Conservation (phyloP, 2,113 vertebrate species). For the Uropsilus gracilis region DNA sequence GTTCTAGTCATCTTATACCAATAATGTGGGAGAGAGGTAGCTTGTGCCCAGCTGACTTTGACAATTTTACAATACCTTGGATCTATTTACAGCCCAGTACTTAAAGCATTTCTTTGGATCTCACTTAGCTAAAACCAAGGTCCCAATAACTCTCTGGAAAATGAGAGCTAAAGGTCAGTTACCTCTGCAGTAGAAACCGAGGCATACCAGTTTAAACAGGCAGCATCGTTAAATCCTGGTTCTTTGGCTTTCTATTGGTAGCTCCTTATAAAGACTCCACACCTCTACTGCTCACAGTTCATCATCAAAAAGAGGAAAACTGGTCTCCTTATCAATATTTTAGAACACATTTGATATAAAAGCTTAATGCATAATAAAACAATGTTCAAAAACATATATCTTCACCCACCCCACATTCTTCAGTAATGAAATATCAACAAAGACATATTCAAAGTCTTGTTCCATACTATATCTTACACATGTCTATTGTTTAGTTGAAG, state of each 20-base stretch:
- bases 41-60: not conserved
- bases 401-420: not conserved
- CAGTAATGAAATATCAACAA: not conserved
- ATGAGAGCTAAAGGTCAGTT: not conserved
- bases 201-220: fast-evolving
- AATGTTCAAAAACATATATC: not conserved
- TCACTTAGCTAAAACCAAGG: not conserved
- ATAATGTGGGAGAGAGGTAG: not conserved
- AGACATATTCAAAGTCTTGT: not conserved
- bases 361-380: not conserved
- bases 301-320: not conserved
- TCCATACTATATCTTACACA: not conserved
- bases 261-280: not conserved
- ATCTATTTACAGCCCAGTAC: not conserved
- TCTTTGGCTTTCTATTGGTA: not conserved
- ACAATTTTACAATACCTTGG: not conserved
- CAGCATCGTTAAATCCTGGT: not conserved
- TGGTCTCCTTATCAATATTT: not conserved
- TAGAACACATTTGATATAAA: not conserved
- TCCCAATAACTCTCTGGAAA: not conserved
- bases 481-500: not conserved
- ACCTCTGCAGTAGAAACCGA: not conserved
- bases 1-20: not conserved
- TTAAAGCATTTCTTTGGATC: not conserved
- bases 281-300: not conserved